A percentile compares a stretch with the other conserved stretches of the same genome.
These are phyloP conservation scores for Calephelis perditalis DNA, from an alignment of 2,888 invertebrate genomes.

Conservation along the genomic window DNA sequence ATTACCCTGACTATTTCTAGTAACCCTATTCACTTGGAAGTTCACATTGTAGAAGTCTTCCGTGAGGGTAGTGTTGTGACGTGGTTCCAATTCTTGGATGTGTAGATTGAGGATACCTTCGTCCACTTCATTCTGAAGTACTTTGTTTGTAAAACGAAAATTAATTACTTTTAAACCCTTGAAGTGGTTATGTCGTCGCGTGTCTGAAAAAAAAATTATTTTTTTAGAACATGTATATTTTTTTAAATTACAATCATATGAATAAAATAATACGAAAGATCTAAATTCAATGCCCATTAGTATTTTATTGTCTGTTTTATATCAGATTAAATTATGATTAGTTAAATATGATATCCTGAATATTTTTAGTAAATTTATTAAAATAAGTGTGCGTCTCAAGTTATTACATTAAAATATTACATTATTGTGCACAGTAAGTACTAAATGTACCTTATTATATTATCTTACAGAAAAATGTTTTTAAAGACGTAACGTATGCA, in stretches of 20 bases:
- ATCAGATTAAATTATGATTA: too few relatives aligned
- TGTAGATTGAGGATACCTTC: constrained; percentile 85
- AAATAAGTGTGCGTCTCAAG: too few relatives aligned
- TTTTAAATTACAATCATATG: not conserved
- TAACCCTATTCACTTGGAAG: constrained; percentile 63
- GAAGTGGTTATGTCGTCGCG: constrained; percentile 81
- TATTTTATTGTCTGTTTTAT: too few relatives aligned
- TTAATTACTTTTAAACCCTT: constrained; percentile 83
- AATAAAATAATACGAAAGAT: not conserved
- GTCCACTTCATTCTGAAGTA: constrained; percentile 82
- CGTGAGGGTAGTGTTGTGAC: constrained; percentile 48
- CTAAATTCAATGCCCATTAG: not conserved
- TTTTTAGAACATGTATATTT: not conserved
- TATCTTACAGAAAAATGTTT: too few relatives aligned
- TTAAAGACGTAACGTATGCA: too few relatives aligned
- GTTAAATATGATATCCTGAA: too few relatives aligned
- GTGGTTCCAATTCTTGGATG: constrained; percentile 70
- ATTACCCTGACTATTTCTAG: constrained; percentile 57
- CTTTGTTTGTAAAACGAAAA: constrained; percentile 84
- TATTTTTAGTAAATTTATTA: too few relatives aligned
- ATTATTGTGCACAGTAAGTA: too few relatives aligned
- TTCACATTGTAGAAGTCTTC: constrained; percentile 58
- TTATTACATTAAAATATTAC: too few relatives aligned
- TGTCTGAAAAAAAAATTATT: constrained; percentile 66
- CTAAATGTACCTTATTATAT: too few relatives aligned